phyloP scores from a whole-genome alignment of 2,797 vertebrate genomes.

The Podarcis siculus region DNA sequence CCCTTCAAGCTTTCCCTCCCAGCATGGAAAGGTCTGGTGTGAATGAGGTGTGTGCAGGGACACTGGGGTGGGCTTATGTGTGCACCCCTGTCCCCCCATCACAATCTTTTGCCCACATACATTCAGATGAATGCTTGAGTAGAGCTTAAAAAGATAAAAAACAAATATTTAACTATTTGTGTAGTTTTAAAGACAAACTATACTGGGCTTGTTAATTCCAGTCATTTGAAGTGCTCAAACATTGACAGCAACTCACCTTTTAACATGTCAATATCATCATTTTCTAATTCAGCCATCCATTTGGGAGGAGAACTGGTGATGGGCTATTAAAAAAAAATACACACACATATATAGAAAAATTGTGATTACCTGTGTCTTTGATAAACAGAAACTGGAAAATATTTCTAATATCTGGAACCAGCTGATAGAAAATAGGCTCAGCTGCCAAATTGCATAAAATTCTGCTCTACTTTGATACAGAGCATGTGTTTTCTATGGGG shows the following conservation, averaged over 20 bases:
- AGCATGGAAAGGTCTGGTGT: neutral
- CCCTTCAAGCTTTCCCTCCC: neutral
- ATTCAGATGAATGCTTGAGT: neutral
- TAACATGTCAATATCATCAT: conserved; percentile 97
- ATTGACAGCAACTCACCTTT: conserved; percentile 84
- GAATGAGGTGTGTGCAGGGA: neutral
- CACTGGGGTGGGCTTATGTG: neutral
- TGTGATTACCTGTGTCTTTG: conserved; percentile 6
- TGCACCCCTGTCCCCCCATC: neutral
- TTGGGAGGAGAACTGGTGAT: conserved; percentile 96
- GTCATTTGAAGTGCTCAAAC: neutral
- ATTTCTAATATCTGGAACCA: neutral
- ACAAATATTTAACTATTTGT: neutral
- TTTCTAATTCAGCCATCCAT: conserved; percentile 98
- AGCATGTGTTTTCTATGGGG: fast-evolving
- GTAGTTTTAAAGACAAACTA: neutral
- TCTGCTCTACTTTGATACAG: neutral
- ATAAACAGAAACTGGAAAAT: neutral
- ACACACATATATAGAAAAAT: neutral
- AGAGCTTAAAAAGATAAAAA: neutral
- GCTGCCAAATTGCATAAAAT: neutral
- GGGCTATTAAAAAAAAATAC: conserved; percentile 79
- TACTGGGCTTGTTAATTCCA: neutral
- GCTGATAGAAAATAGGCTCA: neutral
- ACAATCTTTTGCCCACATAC: neutral